These are phyloP conservation scores for Altica lythri DNA, from an alignment of 2,888 invertebrate genomes.

Conservation along the genomic window DNA sequence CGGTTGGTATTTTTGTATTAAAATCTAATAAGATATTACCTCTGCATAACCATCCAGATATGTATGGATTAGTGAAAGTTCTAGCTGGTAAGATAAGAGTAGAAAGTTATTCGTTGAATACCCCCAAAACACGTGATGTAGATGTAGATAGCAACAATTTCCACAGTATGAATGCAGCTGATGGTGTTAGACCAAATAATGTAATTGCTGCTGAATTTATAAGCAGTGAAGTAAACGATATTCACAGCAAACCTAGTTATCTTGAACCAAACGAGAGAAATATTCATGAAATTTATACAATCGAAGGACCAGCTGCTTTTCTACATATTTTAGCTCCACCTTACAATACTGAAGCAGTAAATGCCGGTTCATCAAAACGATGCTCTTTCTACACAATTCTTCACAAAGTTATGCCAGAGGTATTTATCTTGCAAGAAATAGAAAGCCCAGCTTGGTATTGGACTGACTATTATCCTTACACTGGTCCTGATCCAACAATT, in stretches of 20 bases:
- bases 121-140: slow-evolving; percentile 47
- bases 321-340: slow-evolving; percentile 91
- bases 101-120: slow-evolving; percentile 60
- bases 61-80: slow-evolving; percentile 87
- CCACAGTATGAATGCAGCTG: slow-evolving; percentile 25
- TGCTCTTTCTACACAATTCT: slow-evolving; percentile 69
- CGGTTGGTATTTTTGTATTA: slow-evolving; percentile 78
- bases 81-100: slow-evolving; percentile 71
- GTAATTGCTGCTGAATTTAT: slow-evolving; percentile 44
- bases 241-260: slow-evolving; percentile 63
- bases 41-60: slow-evolving; percentile 90
- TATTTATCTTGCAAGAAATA: slow-evolving; percentile 64
- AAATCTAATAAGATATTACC: slow-evolving; percentile 81
- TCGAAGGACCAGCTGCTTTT: slow-evolving; percentile 84
- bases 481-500: slow-evolving; percentile 38
- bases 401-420: slow-evolving; percentile 59
- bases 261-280: slow-evolving; percentile 74
- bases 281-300: slow-evolving; percentile 78
- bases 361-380: slow-evolving; percentile 67
- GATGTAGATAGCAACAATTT: slow-evolving; percentile 40
- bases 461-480: slow-evolving; percentile 63
- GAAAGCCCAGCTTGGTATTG: slow-evolving; percentile 70
- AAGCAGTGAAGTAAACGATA: slow-evolving; percentile 40
- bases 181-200: slow-evolving; percentile 30
- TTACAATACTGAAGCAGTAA: slow-evolving; percentile 72